Base-by-base conservation (phyloP, 2,888 invertebrate species). In the Sarcophaga rosellei region DNA sequence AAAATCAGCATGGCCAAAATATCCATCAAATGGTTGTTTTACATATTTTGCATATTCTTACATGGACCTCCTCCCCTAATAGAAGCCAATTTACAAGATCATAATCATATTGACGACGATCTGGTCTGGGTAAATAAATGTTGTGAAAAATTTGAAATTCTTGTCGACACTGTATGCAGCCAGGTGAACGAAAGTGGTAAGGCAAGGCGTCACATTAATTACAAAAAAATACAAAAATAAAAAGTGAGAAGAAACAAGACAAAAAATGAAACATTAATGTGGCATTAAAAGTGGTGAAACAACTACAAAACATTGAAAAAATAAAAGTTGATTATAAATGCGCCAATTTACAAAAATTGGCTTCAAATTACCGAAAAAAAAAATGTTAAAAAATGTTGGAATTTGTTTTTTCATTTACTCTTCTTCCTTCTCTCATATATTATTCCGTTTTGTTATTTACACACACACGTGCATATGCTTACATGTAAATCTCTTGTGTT, bases 81-180 rank as follows among this genome's bases (percentile, higher is more conserved):
- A 47, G 61, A 59, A 57, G 86, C 84, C n/a, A 86, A 79, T 81
- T 66, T 86, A 68, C 81, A 84, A 77, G 69, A 59, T 17, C 82
- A 82, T 72, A 77, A 77, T 77, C 65, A 35, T 1, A 35, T 77
- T 47, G 87, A 89, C 45, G 88, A 88, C 83, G 85, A 88, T 88
- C 77, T 93, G 23, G 93, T 96, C 44, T 94, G 94, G 89, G 95
- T 97, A 88, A 96, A 96, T 91, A 97, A 97, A 94, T 97, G 97
- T 91, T 97, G 97, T 93, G 96, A 96, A 91, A 93, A 94, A 75
- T 94, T 95, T 89, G 96, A 97, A 92, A 93, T 97, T 79, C 95
- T 96, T 91, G 94, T 96, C 62, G 96, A 96, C 90, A 94, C 94
- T 80, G 93, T 94, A 85, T 97, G 97, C 92, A 95, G 95, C 90